Evolutionary conservation across 1,140 invertebrate species (phyloP), one percentile per base, ranked within the genome.

Genomic region (Cherax destructor): DNA sequence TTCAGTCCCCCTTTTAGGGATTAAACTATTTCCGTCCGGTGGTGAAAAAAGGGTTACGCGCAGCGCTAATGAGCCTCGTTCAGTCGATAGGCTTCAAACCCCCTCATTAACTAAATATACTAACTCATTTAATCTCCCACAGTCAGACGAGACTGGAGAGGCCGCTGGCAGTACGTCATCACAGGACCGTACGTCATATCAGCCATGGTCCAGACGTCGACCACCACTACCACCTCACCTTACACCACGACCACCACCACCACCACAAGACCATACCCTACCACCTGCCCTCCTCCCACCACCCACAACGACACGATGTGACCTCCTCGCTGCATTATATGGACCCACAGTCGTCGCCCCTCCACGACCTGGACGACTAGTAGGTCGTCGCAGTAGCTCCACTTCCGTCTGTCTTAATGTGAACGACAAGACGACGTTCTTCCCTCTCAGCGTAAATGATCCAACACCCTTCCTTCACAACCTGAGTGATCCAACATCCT

Each of bases 81-180:
- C 2, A 41, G 30, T 41, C 30, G 30, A 41, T 41, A 41, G 30
- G 30, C 30, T 41, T 41, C 77, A 47, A 41, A 21, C 56, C 50
- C 50, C 52, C n/a, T 61, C 50, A 41, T n/a, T 24, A 4, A 3
- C 9, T 24, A 9, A 41, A 4, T 61, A 7, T 50, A 41, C 21
- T 21, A 16, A 18, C 50, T 30, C 56, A 41, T 41, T 56, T 56
- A 13, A 30, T 59, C 52, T 77, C 61, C 49, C 72, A 30, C 84
- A 86, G 84, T 59, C 69, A 86, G 74, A 86, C 84, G 49, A 41
- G 84, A 16, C 49, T 86, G 72, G 84, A 86, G 72, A 49, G 47
- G 4, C 84, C 84, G 9, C 41, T 86, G 69, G 21, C 84, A 18
- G 69, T 86, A 3, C 84, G 84, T 4, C 84, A 76, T 6, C 84